Conservation (phyloP, 2,113 vertebrate genomes). For the Catagonus wagneri region DNA sequence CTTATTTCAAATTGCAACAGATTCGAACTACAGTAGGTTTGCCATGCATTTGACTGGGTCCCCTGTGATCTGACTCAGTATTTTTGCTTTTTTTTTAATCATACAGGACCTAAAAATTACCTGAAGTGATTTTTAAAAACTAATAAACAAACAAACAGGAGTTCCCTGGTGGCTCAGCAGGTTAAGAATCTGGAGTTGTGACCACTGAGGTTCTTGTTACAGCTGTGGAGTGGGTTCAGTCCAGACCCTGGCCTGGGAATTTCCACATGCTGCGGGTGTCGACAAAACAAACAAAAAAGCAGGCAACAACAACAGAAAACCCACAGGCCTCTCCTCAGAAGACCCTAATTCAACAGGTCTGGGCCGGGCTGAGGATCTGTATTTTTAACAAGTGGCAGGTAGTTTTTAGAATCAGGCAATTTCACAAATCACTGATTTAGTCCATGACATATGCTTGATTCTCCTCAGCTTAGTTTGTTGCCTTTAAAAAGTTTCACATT, state of each 20-base stretch:
- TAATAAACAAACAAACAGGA: no score
- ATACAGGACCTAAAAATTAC: neutral
- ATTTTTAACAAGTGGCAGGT: neutral
- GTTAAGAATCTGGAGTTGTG: no score
- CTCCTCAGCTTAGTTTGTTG: neutral
- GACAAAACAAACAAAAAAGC: no score
- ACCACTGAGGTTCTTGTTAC: no score
- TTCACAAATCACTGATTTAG: neutral
- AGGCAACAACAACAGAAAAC: neutral
- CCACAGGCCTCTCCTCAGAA: neutral
- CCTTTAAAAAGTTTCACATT: conserved; percentile 7
- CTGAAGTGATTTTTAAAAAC: neutral
- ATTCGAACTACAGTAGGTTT: neutral
- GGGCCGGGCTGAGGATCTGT: neutral
- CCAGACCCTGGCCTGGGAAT: no score
- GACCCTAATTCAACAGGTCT: neutral
- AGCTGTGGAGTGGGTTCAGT: no score
- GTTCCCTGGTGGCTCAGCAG: no score
- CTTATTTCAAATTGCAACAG: neutral
- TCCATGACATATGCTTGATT: neutral
- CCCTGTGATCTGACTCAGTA: neutral
- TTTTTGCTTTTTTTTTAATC: neutral
- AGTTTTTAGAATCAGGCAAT: neutral
- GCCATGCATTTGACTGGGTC: neutral
- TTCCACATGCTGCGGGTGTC: no score